Evolutionary conservation across 2,797 vertebrate genomes (phyloP).

Genomic region (Schizopygopsis pylzovi): DNA sequence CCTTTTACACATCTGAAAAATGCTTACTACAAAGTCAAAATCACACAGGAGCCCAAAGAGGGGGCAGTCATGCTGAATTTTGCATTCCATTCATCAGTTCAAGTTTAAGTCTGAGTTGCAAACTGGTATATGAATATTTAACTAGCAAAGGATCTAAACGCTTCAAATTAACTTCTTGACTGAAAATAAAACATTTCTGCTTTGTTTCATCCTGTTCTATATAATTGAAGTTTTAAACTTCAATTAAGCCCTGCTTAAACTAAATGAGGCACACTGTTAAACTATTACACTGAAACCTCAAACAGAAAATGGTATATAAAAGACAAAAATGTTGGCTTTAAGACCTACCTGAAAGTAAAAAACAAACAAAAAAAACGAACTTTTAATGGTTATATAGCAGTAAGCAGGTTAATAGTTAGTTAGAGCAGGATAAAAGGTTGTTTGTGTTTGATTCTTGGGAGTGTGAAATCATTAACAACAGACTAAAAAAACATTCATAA

Average conservation of each 20-base stretch:
- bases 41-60: not conserved
- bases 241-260: not conserved
- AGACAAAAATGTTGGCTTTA: not conserved
- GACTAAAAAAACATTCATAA: not conserved
- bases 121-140: not conserved
- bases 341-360: not conserved
- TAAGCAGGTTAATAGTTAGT: not conserved
- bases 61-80: not conserved
- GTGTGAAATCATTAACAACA: not conserved
- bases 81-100: not conserved
- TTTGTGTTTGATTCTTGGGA: not conserved
- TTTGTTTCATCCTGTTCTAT: not conserved
- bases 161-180: not conserved
- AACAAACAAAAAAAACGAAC: not conserved
- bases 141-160: not conserved
- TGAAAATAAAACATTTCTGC: not conserved
- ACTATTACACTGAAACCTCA: not conserved
- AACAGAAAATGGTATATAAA: not conserved
- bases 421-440: not conserved
- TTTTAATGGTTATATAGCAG: not conserved
- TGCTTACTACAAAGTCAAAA: not conserved
- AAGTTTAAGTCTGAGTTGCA: not conserved
- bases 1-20: conserved; percentile 21
- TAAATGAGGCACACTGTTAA: not conserved
- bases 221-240: not conserved